Percentiles rank a stretch among this genome's conserved stretches.
Evolutionary conservation across 1,140 invertebrate genomes (phyloP).

Genomic region (Aporrectodea caliginosa): DNA sequence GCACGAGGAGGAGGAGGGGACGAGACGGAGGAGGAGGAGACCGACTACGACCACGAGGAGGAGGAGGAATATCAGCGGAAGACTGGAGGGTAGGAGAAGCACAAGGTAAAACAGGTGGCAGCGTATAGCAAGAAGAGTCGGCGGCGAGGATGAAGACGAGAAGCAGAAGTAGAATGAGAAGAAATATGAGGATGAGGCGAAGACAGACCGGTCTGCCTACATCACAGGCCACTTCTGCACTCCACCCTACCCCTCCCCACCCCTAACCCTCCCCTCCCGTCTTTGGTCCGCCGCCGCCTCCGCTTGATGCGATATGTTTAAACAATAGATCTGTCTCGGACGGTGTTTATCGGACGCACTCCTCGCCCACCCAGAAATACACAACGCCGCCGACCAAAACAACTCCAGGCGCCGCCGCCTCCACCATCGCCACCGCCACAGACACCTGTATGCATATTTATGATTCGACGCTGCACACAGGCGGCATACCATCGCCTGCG

Average conservation of each 20-base stretch:
- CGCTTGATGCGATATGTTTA: neutral
- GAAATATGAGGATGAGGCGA: no score
- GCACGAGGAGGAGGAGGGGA: no score
- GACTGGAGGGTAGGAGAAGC: no score
- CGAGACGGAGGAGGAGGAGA: no score
- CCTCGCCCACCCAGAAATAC: neutral
- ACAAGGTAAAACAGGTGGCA: no score
- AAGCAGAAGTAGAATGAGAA: no score
- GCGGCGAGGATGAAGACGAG: no score
- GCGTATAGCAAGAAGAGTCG: no score
- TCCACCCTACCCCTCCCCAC: neutral
- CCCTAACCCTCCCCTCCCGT: neutral
- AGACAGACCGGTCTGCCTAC: neutral
- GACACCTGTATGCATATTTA: neutral
- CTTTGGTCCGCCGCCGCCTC: neutral
- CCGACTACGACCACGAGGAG: no score
- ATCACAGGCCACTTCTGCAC: neutral
- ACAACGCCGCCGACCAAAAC: neutral
- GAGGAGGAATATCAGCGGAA: no score
- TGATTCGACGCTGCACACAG: neutral
- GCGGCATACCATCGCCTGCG: neutral
- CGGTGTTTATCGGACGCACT: neutral
- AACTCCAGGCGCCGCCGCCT: neutral
- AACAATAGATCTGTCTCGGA: neutral
- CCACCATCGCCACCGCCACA: neutral